Base-by-base conservation (phyloP, 2,888 invertebrate genomes). In the Aromia moschata region DNA sequence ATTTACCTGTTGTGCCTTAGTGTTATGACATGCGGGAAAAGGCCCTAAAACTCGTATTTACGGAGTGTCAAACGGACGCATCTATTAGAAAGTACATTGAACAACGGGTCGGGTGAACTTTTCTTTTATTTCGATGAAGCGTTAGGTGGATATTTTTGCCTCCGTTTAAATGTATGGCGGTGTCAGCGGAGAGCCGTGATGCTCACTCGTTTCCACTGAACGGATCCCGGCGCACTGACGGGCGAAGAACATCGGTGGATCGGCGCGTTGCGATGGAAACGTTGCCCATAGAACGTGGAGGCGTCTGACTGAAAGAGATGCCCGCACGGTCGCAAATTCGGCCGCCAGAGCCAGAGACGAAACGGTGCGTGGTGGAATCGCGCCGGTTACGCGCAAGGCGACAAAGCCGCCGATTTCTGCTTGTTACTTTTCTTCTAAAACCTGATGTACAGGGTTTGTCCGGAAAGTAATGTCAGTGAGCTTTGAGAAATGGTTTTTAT, bases 261-360 rank as follows among this genome's bases (percentile, higher is more conserved):
- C 58, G 59, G 49, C 54, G 63, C 65, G 67, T 67, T 61, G 56
- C 63, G 65, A 59, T 67, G 67, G 67, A 63, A 63, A 67, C 67
- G 63, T 59, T 55, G 56, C 55, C 54, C 43, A 15, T 56, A 45
- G 52, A 60, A 51, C 56, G 56, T 51, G 59, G 52, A 60, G 59
- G 59, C 59, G 59, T 51, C 59, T 60, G 51, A 30, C 45, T 56
- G 51, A 60, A 60, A 55, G 56, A 60, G 59, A 51, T 56, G 56
- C 46, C 38, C 25, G 33, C 46, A 51, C 45, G 37, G 38, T 43
- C 30, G 38, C 54, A 63, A 41, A 41, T 12, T 14, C 14, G 31
- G 30, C 40, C 17, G 31, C 30, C 31, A 52, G 41, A 37, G 41
- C 40, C 25, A 37, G 49, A 45, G 11, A 20, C 38, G n/a, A n/a